Conservation (phyloP, 2,113 vertebrate genomes). For the Nanorana parkeri region DNA sequence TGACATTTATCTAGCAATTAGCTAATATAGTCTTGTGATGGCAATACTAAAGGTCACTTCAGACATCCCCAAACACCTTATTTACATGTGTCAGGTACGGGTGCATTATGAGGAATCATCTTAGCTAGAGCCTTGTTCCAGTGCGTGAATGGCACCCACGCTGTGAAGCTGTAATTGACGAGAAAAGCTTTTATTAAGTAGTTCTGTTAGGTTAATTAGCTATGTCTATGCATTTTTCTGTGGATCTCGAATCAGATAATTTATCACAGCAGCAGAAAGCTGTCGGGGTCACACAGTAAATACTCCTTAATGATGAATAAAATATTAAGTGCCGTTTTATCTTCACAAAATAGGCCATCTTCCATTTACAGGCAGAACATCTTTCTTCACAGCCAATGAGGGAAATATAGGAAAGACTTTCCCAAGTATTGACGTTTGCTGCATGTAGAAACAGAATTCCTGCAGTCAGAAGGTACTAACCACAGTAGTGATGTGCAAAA, state of each 20-base stretch:
- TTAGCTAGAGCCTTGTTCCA: constrained; percentile 60
- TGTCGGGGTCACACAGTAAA: constrained; percentile 84
- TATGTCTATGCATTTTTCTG: constrained; percentile 72
- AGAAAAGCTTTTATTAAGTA: constrained; percentile 78
- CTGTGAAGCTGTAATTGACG: constrained; percentile 81
- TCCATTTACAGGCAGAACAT: constrained; percentile 68
- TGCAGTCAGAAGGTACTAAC: no score
- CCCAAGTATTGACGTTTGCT: not conserved
- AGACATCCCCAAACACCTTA: constrained; percentile 66
- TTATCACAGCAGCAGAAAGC: constrained; percentile 82
- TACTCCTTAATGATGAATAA: constrained; percentile 85
- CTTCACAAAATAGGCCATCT: constrained; percentile 72
- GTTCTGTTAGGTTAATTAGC: constrained; percentile 83
- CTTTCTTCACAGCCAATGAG: constrained; percentile 15
- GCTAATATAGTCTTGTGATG: constrained; percentile 82
- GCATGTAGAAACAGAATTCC: not conserved
- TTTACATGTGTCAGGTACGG: constrained; percentile 79
- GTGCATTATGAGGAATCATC: constrained; percentile 73
- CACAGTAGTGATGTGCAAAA: no score
- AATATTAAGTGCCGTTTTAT: constrained; percentile 77
- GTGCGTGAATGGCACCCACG: constrained; percentile 74
- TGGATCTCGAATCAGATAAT: constrained; percentile 82
- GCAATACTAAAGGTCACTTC: constrained; percentile 81
- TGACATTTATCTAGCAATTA: constrained; percentile 73
- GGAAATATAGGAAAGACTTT: not conserved